Evolutionary conservation across 2,888 invertebrate genomes (phyloP), one percentile per base, ranked within the genome.

Genomic region (Philaethria dido): DNA sequence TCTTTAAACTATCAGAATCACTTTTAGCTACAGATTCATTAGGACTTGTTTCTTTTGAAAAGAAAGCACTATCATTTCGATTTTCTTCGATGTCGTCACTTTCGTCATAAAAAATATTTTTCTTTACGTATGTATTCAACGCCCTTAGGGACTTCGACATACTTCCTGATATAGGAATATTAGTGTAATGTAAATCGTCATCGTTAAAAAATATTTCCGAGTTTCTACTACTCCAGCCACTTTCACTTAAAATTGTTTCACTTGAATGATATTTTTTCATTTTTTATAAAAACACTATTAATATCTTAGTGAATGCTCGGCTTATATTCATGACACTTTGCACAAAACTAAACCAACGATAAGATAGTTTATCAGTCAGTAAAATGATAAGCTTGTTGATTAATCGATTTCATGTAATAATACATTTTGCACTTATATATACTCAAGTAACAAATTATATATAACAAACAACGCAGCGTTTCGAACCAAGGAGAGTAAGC

Each of bases 41-140:
- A 14, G 92, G 91, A 65, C 88, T 91, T 59, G 83, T 89, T 77
- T 91, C 91, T 74, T 91, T 91, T 36, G 92, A 88, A 77, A 88
- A 91, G 74, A 89, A 92, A 22, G 86, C 88, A 63, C 80, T 80
- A 68, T 92, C 92, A 66, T 69, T 67, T 57, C 79, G 73, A 20
- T 76, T 77, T 20, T 77, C 77, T 66, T 82, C 81, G 5, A 50
- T 67, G 5, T 72, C 75, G 47, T 73, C 85, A 70, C 80, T 83
- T 66, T 89, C 86, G 62, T 89, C 90, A 60, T 86, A 86, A 11
- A 89, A 79, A 69, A 92, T 82, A 84, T 92, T 92, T 67, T 87
- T 88, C 75, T 89, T 92, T 3, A 92, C 83, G 70, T 86, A 92
- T 70, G 85, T 87, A 72, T 92, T 92, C 45, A 92, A 74, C n/a